Evolutionary conservation across 2,797 vertebrate species (phyloP).

Genomic region (Sebastolobus altivelis): DNA sequence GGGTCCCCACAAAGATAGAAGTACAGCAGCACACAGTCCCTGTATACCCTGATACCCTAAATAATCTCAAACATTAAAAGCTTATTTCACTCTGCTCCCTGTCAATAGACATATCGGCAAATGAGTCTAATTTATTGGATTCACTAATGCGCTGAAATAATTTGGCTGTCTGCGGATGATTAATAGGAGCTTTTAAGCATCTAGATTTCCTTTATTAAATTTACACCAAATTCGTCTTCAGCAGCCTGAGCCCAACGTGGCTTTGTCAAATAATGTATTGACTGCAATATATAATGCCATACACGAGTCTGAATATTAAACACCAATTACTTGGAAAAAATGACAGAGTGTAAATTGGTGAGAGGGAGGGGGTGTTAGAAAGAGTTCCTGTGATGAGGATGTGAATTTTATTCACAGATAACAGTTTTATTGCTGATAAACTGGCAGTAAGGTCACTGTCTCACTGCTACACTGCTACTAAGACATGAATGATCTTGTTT

Average conservation of each 20-base stretch:
- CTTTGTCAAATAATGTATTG: conserved; percentile 75
- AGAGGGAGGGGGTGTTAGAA: conserved; percentile 8
- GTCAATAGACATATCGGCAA: conserved; percentile 75
- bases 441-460: background rate
- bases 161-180: conserved; percentile 72
- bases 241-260: conserved; percentile 44
- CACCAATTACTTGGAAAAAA: conserved; percentile 56
- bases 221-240: conserved; percentile 65
- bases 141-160: conserved; percentile 71
- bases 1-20: background rate
- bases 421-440: conserved; percentile 26
- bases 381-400: conserved; percentile 21
- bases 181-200: conserved; percentile 74
- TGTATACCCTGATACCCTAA: conserved; percentile 17
- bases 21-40: background rate
- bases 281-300: conserved; percentile 58
- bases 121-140: conserved; percentile 74
- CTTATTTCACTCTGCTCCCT: conserved; percentile 50
- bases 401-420: conserved; percentile 29
- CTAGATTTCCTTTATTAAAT: conserved; percentile 75
- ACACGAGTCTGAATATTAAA: conserved; percentile 63
- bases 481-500: background rate
- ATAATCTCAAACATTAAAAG: conserved; percentile 57
- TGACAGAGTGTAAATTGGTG: conserved; percentile 47
- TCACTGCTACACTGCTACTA: background rate